Base-by-base conservation (phyloP, 2,113 vertebrate genomes). In the Meriones unguiculatus region DNA sequence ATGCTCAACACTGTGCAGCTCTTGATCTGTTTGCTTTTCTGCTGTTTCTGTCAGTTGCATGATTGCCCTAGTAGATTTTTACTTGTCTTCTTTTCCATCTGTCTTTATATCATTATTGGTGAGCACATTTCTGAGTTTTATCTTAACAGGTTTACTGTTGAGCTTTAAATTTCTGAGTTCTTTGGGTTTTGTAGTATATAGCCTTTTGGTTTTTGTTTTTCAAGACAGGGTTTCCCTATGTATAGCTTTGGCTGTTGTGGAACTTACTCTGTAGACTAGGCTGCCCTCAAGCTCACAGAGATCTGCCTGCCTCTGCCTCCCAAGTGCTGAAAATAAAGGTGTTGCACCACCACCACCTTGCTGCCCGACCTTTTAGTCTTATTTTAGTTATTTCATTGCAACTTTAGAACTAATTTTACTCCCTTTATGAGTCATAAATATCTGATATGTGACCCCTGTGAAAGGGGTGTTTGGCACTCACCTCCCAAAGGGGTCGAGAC, bases 161-260 rank as follows among this genome's bases (percentile, higher is more conserved):
- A 90, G 32, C 28, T 90, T 96, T 59, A 67, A 82, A 75, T 57
- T 87, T 64, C 67, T 92, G 30, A 86, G 50, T 73, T 20, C 25
- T 57, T 85, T 30, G n/a, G 72, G 86, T 87, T 77, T 82, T 57
- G 30, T 24, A 35, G 35, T 82, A 12, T 85, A 59, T 65, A 59
- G 24, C n/a, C 41, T 90, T 90, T 87, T 78, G 46, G 46, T 46
- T 46, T 46, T 46, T 46, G 46, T 46, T 46, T 46, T 46, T 46
- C 46, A 46, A 46, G 46, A 46, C 46, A 46, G 46, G 46, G 46
- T 46, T 46, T 46, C 46, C 46, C 46, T 46, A 5, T 46, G 46
- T 46, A 46, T 46, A 46, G 46, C 46, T 46, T 46, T 46, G 46
- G 46, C 46, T 46, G 46, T 46, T 46, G 46, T 46, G 46, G 46